Conservation (phyloP, 2,797 vertebrate species). For the Gymnopithys bicolor region DNA sequence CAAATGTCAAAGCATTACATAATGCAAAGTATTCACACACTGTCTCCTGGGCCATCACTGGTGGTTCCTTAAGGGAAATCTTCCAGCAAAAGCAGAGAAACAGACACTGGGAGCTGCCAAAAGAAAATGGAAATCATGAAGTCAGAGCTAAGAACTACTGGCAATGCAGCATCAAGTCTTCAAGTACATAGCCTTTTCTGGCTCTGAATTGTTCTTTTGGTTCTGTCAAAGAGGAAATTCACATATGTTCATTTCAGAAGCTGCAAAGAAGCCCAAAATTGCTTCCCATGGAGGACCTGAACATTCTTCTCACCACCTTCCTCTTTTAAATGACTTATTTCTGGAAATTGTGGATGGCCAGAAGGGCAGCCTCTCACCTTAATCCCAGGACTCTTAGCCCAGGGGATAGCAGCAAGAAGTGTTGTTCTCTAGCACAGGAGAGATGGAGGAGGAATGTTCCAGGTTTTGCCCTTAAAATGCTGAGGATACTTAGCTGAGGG, state of each 20-base stretch:
- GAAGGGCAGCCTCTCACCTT: background rate
- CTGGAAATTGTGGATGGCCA: background rate
- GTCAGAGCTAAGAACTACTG: background rate
- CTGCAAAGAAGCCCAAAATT: background rate
- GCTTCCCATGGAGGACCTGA: background rate
- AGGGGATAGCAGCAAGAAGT: background rate
- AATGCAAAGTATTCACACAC: conserved; percentile 64
- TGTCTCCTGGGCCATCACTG: conserved; percentile 43
- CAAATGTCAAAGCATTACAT: conserved; percentile 77
- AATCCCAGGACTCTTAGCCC: too few relatives aligned
- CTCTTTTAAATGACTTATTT: background rate
- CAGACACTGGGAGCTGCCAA: conserved; percentile 9
- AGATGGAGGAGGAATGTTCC: fast-evolving
- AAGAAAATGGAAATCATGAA: conserved; percentile 21
- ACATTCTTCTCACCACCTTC: background rate
- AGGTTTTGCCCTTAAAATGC: background rate
- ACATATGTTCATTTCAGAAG: background rate
- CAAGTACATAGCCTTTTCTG: background rate
- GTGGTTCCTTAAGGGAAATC: conserved; percentile 59
- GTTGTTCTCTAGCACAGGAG: background rate
- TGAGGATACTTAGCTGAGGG: background rate
- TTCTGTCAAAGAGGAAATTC: background rate
- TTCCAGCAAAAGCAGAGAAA: conserved; percentile 27
- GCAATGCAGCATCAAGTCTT: background rate
- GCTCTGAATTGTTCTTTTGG: background rate